phyloP scores from a whole-genome alignment of 1,140 invertebrate species.

The Apolygus lucorum region DNA sequence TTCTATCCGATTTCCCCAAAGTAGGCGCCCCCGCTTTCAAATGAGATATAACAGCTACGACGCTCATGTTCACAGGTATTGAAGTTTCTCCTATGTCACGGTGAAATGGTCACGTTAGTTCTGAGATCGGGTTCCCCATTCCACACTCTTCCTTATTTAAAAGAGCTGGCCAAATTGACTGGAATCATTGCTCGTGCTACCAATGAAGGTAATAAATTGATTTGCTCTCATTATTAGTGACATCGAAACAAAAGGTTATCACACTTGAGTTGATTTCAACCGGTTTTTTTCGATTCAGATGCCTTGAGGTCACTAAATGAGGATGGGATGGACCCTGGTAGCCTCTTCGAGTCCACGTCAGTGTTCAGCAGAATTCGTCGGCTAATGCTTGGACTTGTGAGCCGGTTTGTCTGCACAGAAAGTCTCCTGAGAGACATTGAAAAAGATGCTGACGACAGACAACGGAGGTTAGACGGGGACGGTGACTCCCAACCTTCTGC shows the following conservation, averaged over 20 bases:
- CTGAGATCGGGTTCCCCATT: constrained; percentile 58
- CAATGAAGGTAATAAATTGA: constrained; percentile 45
- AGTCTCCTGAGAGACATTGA: constrained; percentile 29
- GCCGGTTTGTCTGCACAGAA: constrained; percentile 48
- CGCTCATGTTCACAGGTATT: no score
- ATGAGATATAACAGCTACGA: no score
- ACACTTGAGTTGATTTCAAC: neutral
- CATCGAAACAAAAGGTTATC: no score
- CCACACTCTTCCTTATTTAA: constrained; percentile 49
- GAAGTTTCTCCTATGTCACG: constrained; percentile 68
- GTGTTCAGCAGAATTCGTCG: constrained; percentile 54
- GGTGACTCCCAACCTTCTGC: neutral
- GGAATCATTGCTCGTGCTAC: constrained; percentile 68
- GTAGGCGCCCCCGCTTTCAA: neutral
- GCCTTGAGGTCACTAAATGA: constrained; percentile 23
- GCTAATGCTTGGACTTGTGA: constrained; percentile 59
- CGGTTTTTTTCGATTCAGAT: constrained; percentile 9
- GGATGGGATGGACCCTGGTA: constrained; percentile 24
- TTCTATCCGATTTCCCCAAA: no score
- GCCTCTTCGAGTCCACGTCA: constrained; percentile 42
- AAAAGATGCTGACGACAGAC: constrained; percentile 17
- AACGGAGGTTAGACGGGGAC: neutral
- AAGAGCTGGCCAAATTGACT: constrained; percentile 64
- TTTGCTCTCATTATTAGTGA: neutral
- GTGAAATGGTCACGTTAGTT: constrained; percentile 68